A percentile compares a stretch with the other conserved stretches of the same genome.
phyloP scores from a whole-genome alignment of 2,113 vertebrate genomes.

The Xenotilapia flavipinnis region DNA sequence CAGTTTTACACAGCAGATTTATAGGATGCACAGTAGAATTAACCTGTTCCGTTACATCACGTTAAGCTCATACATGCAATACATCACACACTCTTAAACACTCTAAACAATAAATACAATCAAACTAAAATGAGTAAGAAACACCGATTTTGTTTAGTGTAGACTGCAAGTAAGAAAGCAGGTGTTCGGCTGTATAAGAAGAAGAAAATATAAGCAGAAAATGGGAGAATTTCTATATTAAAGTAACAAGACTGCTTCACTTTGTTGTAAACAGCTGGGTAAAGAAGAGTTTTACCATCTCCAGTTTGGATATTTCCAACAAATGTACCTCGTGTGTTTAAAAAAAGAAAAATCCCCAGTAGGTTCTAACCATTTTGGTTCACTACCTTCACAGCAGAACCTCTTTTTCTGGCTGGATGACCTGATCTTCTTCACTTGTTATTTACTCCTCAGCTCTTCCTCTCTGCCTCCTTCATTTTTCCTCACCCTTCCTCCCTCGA shows the following conservation, averaged over 20 bases:
- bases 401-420: constrained; percentile 25
- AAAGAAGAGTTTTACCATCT: background rate
- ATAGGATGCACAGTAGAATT: background rate
- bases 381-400: background rate
- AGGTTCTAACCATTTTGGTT: background rate
- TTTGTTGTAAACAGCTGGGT: background rate
- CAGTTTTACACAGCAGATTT: constrained; percentile 5
- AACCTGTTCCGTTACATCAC: background rate
- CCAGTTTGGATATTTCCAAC: background rate
- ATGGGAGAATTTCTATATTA: background rate
- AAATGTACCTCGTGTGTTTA: background rate
- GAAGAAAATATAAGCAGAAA: background rate
- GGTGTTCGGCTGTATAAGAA: background rate
- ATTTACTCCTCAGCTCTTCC: constrained; percentile 33
- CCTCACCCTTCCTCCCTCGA: constrained; percentile 41
- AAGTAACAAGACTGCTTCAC: background rate
- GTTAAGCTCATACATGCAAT: constrained; percentile 38
- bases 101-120: constrained; percentile 1
- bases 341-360: background rate
- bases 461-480: constrained; percentile 15
- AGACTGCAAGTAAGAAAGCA: background rate
- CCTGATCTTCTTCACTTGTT: constrained; percentile 40
- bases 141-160: background rate
- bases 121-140: background rate
- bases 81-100: background rate